A percentile compares a stretch with the other conserved stretches of the same genome.
Conservation (phyloP, 2,113 vertebrate genomes). For the Caracal caracal region DNA sequence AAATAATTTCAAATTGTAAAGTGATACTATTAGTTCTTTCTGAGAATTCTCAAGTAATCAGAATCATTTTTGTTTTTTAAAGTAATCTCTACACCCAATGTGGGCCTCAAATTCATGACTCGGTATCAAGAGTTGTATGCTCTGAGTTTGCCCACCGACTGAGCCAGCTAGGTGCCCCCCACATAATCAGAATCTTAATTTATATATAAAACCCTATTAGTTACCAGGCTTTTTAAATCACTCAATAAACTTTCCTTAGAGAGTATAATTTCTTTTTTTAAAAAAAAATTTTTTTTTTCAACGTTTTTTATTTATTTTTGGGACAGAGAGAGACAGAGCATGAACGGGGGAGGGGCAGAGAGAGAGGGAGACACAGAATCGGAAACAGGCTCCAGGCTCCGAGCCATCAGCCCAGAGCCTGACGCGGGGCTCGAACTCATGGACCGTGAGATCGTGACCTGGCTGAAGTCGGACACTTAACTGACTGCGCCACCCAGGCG, state of each 20-base stretch:
- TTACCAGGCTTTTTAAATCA: not conserved
- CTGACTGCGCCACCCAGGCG: too few species aligned
- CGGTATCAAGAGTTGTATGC: not conserved
- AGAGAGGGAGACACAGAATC: too few species aligned
- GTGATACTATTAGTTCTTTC: not conserved
- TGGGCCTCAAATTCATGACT: too few species aligned
- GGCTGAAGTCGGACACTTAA: too few species aligned
- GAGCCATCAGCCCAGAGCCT: too few species aligned
- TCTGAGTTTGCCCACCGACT: not conserved
- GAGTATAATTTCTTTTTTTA: slow-evolving; percentile 14
- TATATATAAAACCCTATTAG: not conserved
- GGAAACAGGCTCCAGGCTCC: too few species aligned
- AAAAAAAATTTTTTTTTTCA: too few species aligned
- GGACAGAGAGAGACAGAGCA: too few species aligned
- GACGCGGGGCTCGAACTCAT: too few species aligned
- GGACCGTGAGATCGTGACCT: too few species aligned
- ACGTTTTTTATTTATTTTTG: too few species aligned
- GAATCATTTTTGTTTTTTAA: not conserved
- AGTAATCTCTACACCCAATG: not conserved
- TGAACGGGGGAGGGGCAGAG: too few species aligned
- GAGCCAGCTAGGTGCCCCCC: not conserved
- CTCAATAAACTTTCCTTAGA: not conserved
- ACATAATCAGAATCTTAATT: not conserved
- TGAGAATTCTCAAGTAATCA: slow-evolving; percentile 12
- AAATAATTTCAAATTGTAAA: not conserved